These are phyloP conservation scores for Petrophora chlorosata DNA, from an alignment of 2,888 invertebrate species.

Conservation along the genomic window DNA sequence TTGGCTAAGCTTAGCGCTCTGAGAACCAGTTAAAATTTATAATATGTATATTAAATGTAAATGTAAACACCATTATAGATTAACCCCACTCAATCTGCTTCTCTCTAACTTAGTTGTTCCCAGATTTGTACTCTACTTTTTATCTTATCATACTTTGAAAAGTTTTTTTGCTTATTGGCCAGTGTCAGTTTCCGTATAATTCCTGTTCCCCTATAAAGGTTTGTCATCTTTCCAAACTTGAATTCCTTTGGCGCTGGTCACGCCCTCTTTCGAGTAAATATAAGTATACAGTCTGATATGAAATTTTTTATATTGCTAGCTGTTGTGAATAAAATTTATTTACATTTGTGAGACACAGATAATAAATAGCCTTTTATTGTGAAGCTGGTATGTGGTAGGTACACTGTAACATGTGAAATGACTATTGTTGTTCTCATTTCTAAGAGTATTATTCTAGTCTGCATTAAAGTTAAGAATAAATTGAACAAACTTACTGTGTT, in stretches of 20 bases:
- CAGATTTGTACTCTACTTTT: slow-evolving; percentile 28
- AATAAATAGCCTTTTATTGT: slow-evolving; percentile 80
- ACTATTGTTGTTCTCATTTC: slow-evolving; percentile 84
- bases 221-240: slow-evolving; percentile 7
- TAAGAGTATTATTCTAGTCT: slow-evolving; percentile 85
- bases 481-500: slow-evolving; percentile 68
- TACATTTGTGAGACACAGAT: slow-evolving; percentile 77
- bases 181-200: slow-evolving; percentile 32
- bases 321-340: slow-evolving; percentile 83
- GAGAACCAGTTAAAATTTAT: slow-evolving; percentile 70
- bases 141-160: too few relatives aligned
- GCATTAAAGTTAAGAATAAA: slow-evolving; percentile 84
- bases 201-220: slow-evolving; percentile 10
- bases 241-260: slow-evolving; percentile 46
- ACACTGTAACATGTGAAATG: slow-evolving; percentile 80
- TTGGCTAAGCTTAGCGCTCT: slow-evolving; percentile 81
- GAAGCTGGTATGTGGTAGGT: slow-evolving; percentile 77
- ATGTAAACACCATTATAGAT: slow-evolving; percentile 44
- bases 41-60: slow-evolving; percentile 47
- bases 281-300: slow-evolving; percentile 68
- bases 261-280: slow-evolving; percentile 35
- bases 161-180: slow-evolving; percentile 40
- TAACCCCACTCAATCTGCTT: slow-evolving; percentile 43
- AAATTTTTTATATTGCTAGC: slow-evolving; percentile 82
- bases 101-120: slow-evolving; percentile 31